phyloP scores from a whole-genome alignment of 2,113 vertebrate species.

The Channa maculata region DNA sequence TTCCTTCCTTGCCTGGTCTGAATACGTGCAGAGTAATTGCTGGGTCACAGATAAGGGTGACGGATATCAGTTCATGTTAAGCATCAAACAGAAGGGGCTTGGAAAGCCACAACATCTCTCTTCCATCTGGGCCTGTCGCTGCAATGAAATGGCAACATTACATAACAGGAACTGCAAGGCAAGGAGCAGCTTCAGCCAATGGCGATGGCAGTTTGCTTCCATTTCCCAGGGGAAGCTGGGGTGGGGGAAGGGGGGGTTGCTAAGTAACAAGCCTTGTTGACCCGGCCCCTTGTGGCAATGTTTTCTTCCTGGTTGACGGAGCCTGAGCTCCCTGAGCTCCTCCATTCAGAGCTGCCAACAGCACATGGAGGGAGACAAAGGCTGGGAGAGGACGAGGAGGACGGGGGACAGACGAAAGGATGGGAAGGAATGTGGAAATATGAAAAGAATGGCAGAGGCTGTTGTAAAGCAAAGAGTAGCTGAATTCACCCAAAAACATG shows the following conservation, averaged over 20 bases:
- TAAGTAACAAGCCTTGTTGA: conserved; percentile 75
- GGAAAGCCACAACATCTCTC: conserved; percentile 10
- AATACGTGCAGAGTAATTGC: conserved; percentile 36
- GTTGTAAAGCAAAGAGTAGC: not conserved
- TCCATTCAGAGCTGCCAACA: conserved; percentile 64
- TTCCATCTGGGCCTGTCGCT: conserved; percentile 32
- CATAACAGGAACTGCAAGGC: conserved; percentile 57
- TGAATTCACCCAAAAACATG: no score
- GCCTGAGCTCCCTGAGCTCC: conserved; percentile 45
- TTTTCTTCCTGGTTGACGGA: conserved; percentile 68
- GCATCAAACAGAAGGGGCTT: not conserved
- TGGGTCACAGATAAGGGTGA: conserved; percentile 7
- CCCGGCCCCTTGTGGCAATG: conserved; percentile 66
- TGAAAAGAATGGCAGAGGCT: conserved; percentile 5
- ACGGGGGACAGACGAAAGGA: conserved; percentile 8
- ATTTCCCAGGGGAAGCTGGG: conserved; percentile 60
- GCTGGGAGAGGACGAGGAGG: not conserved
- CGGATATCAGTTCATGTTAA: not conserved
- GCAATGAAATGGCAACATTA: conserved; percentile 57
- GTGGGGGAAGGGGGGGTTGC: conserved; percentile 58
- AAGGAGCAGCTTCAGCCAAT: conserved; percentile 55
- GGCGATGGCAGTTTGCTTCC: conserved; percentile 11
- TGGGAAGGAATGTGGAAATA: conserved; percentile 22
- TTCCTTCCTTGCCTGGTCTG: conserved; percentile 8
- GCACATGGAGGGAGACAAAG: conserved; percentile 48